These are phyloP conservation scores for Spheniscus mendiculus DNA, from an alignment of 2,113 vertebrate species.

Conservation along the genomic window DNA sequence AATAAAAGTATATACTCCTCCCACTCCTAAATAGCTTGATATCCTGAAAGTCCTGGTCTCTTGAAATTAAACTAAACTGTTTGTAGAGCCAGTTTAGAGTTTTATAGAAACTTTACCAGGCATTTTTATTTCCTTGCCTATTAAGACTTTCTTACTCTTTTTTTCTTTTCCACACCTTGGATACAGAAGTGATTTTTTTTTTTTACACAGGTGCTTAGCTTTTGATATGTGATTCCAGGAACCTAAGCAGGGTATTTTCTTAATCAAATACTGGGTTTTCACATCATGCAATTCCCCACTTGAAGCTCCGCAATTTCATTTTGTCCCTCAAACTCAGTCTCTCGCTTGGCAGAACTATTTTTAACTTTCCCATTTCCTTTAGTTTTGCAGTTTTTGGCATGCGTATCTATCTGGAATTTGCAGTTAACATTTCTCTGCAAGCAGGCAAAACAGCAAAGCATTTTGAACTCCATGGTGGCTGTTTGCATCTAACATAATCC, in stretches of 20 bases:
- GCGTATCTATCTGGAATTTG: not conserved
- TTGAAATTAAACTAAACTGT: conserved; percentile 46
- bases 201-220: conserved; percentile 58
- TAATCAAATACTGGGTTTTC: conserved; percentile 29
- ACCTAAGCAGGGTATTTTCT: conserved; percentile 51
- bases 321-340: not conserved
- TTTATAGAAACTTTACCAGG: conserved; percentile 44
- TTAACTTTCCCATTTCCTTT: not conserved
- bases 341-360: not conserved
- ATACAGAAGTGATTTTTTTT: not conserved
- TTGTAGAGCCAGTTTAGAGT: conserved; percentile 46
- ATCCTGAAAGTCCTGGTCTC: conserved; percentile 21
- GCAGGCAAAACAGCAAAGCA: not conserved
- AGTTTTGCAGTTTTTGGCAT: not conserved
- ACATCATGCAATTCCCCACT: not conserved
- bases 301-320: not conserved
- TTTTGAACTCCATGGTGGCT: not conserved
- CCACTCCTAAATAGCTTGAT: not conserved
- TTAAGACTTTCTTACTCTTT: not conserved
- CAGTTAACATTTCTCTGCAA: not conserved
- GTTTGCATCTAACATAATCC: not conserved
- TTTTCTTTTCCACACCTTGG: not conserved
- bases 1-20: not conserved
- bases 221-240: conserved; percentile 53
- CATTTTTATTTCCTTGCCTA: conserved; percentile 20